Base-by-base conservation (phyloP, 2,888 invertebrate genomes). In the Macaria notata region DNA sequence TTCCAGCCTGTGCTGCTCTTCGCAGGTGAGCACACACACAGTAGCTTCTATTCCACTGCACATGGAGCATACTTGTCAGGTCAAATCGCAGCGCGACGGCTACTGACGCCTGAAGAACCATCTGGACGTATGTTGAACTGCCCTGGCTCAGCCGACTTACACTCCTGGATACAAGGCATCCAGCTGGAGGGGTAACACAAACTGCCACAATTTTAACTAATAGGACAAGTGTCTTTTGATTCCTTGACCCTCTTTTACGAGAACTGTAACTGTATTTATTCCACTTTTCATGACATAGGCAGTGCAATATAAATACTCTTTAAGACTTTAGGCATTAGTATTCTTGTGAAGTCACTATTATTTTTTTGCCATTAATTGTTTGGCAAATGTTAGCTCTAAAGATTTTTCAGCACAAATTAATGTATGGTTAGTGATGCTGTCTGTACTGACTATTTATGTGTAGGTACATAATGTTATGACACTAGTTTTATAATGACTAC, bases 1-100 rank as follows among this genome's bases (percentile, higher is more conserved):
- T 91, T 93, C 64, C 83, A 97, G 97, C 97, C 97, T 69, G 93
- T 94, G 41, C 85, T 98, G 71, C 88, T 96, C 76, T 98, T 98
- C 92, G 98, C 98, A 72, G 98, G 98, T 60, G 98, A 98, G 91
- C 98, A 98, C 75, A 98, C 98, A 45, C 98, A 98, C 92, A 95
- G 96, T 78, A 96, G 94, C 81, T 98, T 97, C 84, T 98, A 98
- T 86, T 98, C 98, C 49, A 98, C 98, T 2, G 98, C 97, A 39
- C 98, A 98, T 81, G 98, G 98, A 48, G 98, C 98, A 41, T 97
- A 96, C 78, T 88, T 98, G 54, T 96, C 96, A 48, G 98, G 98
- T 1, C 93, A 96, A 70, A 94, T 94, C 19, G 96, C 96, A 41
- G 96, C 97, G 44, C 95, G 96, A 79, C 92, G 94, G 51, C 79